These are phyloP conservation scores for Crenuchus spilurus DNA, from an alignment of 2,797 vertebrate species.

Conservation along the genomic window DNA sequence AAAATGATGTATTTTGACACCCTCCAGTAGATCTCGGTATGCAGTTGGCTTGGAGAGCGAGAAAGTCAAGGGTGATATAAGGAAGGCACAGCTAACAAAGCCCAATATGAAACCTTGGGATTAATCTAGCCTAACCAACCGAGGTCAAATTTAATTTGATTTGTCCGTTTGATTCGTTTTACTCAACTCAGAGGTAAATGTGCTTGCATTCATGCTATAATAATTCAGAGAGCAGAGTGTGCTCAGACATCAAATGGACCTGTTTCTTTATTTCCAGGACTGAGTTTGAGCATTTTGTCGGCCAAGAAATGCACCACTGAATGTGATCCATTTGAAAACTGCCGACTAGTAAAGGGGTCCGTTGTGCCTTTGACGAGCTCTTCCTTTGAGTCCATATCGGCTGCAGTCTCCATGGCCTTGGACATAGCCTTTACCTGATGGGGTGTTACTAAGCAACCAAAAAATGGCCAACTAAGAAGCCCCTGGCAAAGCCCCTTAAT, in stretches of 20 bases:
- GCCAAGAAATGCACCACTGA: not conserved
- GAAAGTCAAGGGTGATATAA: too few species aligned
- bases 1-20: too few species aligned
- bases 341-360: not conserved
- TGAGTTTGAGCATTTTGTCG: not conserved
- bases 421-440: not conserved
- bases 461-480: not conserved
- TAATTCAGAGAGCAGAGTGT: not conserved
- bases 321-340: too few species aligned
- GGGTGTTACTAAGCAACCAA: slow-evolving; percentile 12
- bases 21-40: too few species aligned
- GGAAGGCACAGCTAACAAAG: too few species aligned
- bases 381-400: not conserved
- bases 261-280: not conserved
- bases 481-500: not conserved
- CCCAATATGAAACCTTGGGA: too few species aligned
- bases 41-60: too few species aligned
- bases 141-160: too few species aligned
- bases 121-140: too few species aligned
- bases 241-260: not conserved
- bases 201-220: not conserved
- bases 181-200: not conserved
- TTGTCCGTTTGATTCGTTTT: too few species aligned
- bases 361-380: not conserved
- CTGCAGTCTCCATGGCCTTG: not conserved